Conservation (phyloP, 2,888 invertebrate genomes). For the Lathronympha strigana region DNA sequence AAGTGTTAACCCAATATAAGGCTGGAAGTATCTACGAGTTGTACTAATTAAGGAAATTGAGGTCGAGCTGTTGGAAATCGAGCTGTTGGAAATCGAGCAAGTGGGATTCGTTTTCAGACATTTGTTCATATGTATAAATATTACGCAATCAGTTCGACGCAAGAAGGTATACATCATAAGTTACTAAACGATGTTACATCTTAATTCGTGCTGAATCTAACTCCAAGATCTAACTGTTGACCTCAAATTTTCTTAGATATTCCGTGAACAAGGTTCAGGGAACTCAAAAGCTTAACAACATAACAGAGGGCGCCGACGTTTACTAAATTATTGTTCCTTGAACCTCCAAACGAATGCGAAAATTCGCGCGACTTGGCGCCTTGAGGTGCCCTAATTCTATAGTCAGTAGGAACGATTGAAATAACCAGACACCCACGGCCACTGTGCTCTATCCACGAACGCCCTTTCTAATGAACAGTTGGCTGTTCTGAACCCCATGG, state of each 20-base stretch:
- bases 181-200: no score
- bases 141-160: neutral
- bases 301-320: no score
- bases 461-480: neutral
- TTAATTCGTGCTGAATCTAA: neutral
- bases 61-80: no score
- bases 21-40: neutral
- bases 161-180: neutral
- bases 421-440: neutral
- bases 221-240: no score
- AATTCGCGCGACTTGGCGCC: neutral
- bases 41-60: neutral
- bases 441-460: neutral
- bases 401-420: no score
- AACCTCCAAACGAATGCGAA: no score
- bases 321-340: no score
- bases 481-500: neutral
- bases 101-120: neutral
- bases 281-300: no score
- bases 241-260: neutral
- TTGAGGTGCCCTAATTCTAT: neutral
- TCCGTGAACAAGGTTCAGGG: neutral
- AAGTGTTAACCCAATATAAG: neutral
- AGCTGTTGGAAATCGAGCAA: no score
- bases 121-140: neutral